Conservation (phyloP, 2,888 invertebrate species). For the Nomada ferruginata region DNA sequence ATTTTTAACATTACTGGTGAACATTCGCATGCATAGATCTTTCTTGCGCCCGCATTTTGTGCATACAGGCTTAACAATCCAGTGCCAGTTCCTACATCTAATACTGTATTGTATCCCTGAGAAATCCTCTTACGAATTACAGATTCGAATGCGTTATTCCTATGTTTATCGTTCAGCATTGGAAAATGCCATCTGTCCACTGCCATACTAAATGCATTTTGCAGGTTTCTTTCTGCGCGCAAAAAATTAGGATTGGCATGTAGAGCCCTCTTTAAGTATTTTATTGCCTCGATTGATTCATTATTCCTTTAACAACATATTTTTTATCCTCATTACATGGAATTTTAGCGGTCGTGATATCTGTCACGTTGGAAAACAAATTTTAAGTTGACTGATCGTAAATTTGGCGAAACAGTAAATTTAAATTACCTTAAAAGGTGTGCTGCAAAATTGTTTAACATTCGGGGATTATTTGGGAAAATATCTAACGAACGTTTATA, state of each 20-base stretch:
- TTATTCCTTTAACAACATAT: conserved; percentile 85
- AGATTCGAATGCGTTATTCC: conserved; percentile 88
- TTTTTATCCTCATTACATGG: conserved; percentile 59
- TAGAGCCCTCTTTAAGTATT: conserved; percentile 86
- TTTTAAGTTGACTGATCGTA: conserved; percentile 43
- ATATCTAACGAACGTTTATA: conserved; percentile 74
- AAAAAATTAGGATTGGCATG: conserved; percentile 85
- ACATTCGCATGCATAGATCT: conserved; percentile 89
- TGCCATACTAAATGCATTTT: conserved; percentile 88
- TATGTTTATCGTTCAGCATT: conserved; percentile 91
- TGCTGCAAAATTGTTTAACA: conserved; percentile 78
- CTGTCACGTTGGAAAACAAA: conserved; percentile 53
- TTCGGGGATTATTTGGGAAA: conserved; percentile 73
- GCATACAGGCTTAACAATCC: conserved; percentile 91
- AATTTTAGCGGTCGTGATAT: conserved; percentile 60
- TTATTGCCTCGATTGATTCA: conserved; percentile 86
- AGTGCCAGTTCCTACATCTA: conserved; percentile 92
- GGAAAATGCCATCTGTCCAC: conserved; percentile 93
- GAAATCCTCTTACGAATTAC: conserved; percentile 87
- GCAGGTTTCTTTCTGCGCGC: conserved; percentile 88
- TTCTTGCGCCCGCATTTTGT: conserved; percentile 85
- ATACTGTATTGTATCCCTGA: conserved; percentile 85
- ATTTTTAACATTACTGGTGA: conserved; percentile 88
- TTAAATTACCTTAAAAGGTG: conserved; percentile 74
- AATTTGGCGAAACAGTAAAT: conserved; percentile 12